Conservation (phyloP, 1,140 invertebrate species). For the Sycophaga agraensis region DNA sequence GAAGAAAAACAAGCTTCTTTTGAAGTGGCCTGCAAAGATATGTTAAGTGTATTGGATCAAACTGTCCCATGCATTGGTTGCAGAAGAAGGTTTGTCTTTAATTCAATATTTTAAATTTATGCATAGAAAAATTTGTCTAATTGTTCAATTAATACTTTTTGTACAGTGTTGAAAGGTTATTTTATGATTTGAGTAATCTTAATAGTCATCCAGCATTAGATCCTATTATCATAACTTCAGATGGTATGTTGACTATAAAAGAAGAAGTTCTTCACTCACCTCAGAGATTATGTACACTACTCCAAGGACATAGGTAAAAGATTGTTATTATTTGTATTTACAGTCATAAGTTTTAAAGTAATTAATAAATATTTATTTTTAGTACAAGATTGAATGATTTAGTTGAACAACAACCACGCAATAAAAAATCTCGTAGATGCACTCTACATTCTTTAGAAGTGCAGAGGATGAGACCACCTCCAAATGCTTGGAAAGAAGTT, state of each 20-base stretch:
- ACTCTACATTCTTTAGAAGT: constrained; percentile 84
- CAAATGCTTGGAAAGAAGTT: constrained; percentile 74
- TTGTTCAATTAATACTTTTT: constrained; percentile 27
- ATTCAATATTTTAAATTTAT: background rate
- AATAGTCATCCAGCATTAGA: constrained; percentile 77
- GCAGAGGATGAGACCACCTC: constrained; percentile 72
- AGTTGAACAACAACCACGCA: constrained; percentile 78
- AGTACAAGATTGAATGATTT: constrained; percentile 75
- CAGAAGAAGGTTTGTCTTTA: constrained; percentile 71
- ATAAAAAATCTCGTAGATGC: constrained; percentile 84
- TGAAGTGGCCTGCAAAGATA: constrained; percentile 79
- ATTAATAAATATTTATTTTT: constrained; percentile 31
- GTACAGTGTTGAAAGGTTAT: constrained; percentile 81
- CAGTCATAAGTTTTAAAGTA: background rate
- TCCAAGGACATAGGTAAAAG: constrained; percentile 82
- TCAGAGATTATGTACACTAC: constrained; percentile 75
- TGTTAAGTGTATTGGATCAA: constrained; percentile 81
- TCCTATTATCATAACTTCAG: constrained; percentile 71
- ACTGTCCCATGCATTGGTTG: constrained; percentile 91
- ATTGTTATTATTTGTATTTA: background rate
- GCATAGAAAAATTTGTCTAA: background rate
- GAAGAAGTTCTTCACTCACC: constrained; percentile 76
- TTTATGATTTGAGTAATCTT: constrained; percentile 78
- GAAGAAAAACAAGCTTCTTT: constrained; percentile 79
- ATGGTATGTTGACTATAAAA: constrained; percentile 73